Evolutionary conservation across 2,113 vertebrate genomes (phyloP).

Genomic region (Gobio gobio): DNA sequence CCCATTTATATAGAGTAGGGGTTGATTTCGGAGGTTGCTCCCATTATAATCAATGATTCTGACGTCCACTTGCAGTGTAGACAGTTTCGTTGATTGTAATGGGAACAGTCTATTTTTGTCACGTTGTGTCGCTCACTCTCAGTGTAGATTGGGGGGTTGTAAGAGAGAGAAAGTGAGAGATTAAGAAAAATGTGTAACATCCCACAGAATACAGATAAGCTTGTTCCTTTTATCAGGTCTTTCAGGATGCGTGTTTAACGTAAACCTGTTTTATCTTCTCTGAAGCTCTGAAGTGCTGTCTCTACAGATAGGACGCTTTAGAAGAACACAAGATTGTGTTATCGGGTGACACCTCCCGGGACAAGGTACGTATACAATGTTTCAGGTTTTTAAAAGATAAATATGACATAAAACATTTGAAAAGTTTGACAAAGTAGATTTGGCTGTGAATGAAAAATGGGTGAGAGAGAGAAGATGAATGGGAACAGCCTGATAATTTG

Average conservation of each 20-base stretch:
- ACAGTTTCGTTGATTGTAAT: constrained; percentile 4
- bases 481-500: constrained; percentile 3
- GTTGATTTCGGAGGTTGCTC: background rate
- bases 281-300: background rate
- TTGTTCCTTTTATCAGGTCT: background rate
- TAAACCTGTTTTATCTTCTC: constrained; percentile 1
- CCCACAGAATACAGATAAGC: background rate
- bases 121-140: background rate
- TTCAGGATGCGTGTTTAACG: constrained; percentile 7
- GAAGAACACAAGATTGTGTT: constrained; percentile 1
- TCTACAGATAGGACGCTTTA: background rate
- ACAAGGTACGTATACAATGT: background rate
- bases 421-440: background rate
- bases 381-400: constrained; percentile 1
- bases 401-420: background rate
- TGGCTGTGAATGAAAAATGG: background rate
- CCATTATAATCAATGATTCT: background rate
- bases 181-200: constrained; percentile 6
- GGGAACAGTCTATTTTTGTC: constrained; percentile 2
- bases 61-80: background rate
- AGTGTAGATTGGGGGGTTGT: background rate
- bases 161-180: background rate
- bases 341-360: background rate
- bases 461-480: background rate
- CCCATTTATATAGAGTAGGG: background rate